phyloP scores from a whole-genome alignment of 2,888 invertebrate species.

The Chloroclysta siterata region DNA sequence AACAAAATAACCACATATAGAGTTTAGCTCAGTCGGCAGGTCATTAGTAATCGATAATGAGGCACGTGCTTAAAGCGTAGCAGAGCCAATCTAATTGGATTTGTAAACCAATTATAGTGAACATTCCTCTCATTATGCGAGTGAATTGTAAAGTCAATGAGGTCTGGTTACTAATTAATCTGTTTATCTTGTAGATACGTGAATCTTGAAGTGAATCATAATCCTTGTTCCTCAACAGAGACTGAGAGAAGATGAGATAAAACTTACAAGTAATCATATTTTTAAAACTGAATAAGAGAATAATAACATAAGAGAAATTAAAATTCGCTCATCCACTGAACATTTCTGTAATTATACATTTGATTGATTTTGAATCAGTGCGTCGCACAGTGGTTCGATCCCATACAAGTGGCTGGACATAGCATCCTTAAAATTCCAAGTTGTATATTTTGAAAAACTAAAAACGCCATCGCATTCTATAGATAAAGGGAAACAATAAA shows the following conservation, averaged over 20 bases:
- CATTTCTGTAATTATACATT: too few relatives aligned
- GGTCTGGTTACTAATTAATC: slow-evolving; percentile 69
- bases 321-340: too few relatives aligned
- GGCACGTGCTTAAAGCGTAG: slow-evolving; percentile 76
- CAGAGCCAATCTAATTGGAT: slow-evolving; percentile 77
- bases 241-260: not conserved
- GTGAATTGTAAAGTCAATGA: slow-evolving; percentile 73
- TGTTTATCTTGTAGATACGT: slow-evolving; percentile 41
- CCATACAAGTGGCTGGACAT: too few relatives aligned
- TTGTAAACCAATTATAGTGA: slow-evolving; percentile 80
- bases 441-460: too few relatives aligned
- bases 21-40: slow-evolving; percentile 53
- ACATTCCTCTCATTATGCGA: slow-evolving; percentile 73
- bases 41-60: slow-evolving; percentile 80
- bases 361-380: too few relatives aligned
- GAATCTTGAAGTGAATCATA: slow-evolving; percentile 7
- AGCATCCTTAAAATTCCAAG: too few relatives aligned
- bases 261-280: too few relatives aligned
- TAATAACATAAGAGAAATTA: too few relatives aligned
- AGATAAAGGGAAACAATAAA: too few relatives aligned
- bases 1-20: slow-evolving; percentile 8
- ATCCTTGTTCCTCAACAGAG: not conserved
- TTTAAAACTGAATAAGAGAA: too few relatives aligned
- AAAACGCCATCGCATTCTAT: too few relatives aligned
- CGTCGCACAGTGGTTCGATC: too few relatives aligned